Evolutionary conservation across 2,888 invertebrate species (phyloP), one percentile per base, ranked within the genome.

Genomic region (Heteromurus nitidus): DNA sequence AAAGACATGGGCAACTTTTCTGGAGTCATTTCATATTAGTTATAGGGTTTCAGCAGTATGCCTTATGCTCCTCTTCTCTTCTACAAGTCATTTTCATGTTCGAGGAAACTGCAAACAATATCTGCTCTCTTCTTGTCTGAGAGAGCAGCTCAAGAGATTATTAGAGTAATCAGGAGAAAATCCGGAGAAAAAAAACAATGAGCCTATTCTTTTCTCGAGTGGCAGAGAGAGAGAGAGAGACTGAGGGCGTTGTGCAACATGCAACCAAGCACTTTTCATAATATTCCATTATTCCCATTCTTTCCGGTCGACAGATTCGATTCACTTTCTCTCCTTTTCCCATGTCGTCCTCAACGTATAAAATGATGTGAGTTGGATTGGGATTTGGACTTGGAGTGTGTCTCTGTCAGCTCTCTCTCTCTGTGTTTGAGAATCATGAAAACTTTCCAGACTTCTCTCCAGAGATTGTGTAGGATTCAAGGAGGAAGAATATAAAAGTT

Each of bases 281-380:
- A 47, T n/a, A 47, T 47, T 47, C 36, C 5, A 36, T 13, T 9
- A 20, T 50, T n/a, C 9, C 18, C 31, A 62, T 13, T 31, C 18
- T 30, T 62, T 62, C 62, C 31, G 31, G n/a, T n/a, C n/a, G n/a
- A 62, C 30, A 20, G 30, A 58, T n/a, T n/a, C n/a, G n/a, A n/a
- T n/a, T n/a, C n/a, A n/a, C n/a, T 62, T 62, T 31, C 62, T 30
- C 31, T 24, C 62, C 62, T 30, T 30, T 20, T 18, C 31, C 58
- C 26, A 13, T 58, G 24, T 24, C 28, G 28, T 58, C 26, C 26
- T 36, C 47, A 47, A 47, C 47, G 11, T n/a, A 47, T 13, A 36
- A 36, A 13, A 47, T n/a, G n/a, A 36, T 36, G 7, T 47, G 11
- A n/a, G n/a, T 47, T 47, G 47, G n/a, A 47, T n/a, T 13, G 47